Conservation (phyloP, 1,140 invertebrate species). For the Asobara japonica region DNA sequence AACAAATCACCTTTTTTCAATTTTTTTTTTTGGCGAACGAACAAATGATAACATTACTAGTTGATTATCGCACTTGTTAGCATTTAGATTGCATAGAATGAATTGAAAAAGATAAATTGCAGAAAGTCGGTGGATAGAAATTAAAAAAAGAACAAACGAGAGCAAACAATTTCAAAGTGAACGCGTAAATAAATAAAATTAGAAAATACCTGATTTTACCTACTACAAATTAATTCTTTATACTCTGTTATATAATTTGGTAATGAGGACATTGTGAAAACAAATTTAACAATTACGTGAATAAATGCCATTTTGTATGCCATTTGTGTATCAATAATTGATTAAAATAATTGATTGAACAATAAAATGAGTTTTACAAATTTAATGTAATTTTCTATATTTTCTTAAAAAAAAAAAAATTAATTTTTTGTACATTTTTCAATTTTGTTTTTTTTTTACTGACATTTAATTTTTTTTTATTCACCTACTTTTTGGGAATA, state of each 20-base stretch:
- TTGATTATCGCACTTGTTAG: constrained; percentile 3
- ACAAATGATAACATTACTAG: constrained; percentile 3
- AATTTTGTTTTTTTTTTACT: too few relatives aligned
- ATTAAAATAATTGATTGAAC: not conserved
- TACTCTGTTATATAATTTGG: constrained; percentile 58
- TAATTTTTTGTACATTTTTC: too few relatives aligned
- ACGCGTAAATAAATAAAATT: constrained; percentile 58
- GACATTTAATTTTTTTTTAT: too few relatives aligned
- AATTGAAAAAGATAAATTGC: not conserved
- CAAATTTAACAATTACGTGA: constrained; percentile 41
- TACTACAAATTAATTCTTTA: constrained; percentile 40
- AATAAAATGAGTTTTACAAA: not conserved
- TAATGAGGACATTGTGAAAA: constrained; percentile 49
- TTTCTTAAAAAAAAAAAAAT: too few relatives aligned
- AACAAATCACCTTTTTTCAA: not conserved
- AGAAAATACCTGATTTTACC: constrained; percentile 58
- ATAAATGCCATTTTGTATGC: constrained; percentile 38
- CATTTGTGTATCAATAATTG: constrained; percentile 7
- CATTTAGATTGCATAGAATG: not conserved
- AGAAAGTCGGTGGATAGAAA: not conserved
- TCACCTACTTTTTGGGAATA: too few relatives aligned
- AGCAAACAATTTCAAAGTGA: constrained; percentile 1
- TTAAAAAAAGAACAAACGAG: not conserved
- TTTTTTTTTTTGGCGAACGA: not conserved
- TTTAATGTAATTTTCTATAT: too few relatives aligned